phyloP scores from a whole-genome alignment of 1,140 invertebrate genomes.

The Zaprionus gabonicus region DNA sequence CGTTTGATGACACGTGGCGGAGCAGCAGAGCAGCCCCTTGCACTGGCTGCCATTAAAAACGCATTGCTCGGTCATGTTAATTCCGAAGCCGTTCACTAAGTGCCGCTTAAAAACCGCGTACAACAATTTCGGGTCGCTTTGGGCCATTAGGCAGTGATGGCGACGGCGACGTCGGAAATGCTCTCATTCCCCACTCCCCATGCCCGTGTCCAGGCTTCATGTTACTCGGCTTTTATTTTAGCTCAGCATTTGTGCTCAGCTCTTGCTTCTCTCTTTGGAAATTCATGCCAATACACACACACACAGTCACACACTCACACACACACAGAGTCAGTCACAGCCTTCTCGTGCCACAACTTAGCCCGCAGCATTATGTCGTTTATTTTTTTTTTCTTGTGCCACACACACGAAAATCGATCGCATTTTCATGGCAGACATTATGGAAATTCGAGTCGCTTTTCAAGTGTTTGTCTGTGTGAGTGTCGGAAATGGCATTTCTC shows the following conservation, averaged over 20 bases:
- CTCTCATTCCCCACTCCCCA: conserved; percentile 28
- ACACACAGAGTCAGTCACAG: conserved; percentile 14
- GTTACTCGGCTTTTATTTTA: conserved; percentile 61
- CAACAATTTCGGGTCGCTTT: conserved; percentile 35
- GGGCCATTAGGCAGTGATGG: conserved; percentile 41
- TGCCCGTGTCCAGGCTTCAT: conserved; percentile 55
- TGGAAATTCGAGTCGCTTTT: conserved; percentile 81
- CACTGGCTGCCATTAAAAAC: conserved; percentile 66
- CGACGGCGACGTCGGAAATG: not conserved
- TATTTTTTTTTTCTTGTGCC: conserved; percentile 36
- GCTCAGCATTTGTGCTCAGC: conserved; percentile 52
- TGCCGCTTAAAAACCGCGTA: conserved; percentile 47
- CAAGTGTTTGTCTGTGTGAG: conserved; percentile 62
- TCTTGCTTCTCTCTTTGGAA: conserved; percentile 63
- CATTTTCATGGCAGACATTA: conserved; percentile 83
- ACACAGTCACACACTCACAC: conserved; percentile 15
- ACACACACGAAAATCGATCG: conserved; percentile 76
- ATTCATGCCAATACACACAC: conserved; percentile 59
- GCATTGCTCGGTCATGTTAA: conserved; percentile 64
- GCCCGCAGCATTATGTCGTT: conserved; percentile 70
- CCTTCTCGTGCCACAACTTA: not conserved
- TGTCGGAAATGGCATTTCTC: conserved; percentile 77
- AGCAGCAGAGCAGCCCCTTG: conserved; percentile 15
- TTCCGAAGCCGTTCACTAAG: conserved; percentile 54
- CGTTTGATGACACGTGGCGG: conserved; percentile 5